Conservation (phyloP, 2,797 vertebrate species). For the Remorina albescens region DNA sequence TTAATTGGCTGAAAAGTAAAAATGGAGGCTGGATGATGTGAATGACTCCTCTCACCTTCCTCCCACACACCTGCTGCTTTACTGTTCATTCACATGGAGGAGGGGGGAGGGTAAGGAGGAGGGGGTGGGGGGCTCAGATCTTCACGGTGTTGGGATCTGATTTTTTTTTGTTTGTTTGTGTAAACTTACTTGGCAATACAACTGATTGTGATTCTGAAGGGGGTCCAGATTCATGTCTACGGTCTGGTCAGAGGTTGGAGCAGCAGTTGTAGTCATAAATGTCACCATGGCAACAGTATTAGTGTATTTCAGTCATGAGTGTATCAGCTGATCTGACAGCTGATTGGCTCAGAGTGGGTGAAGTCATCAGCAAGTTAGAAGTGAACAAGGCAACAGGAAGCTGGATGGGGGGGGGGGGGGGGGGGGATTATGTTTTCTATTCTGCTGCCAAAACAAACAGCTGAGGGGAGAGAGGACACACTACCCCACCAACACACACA, state of each 20-base stretch:
- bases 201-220: too few relatives aligned
- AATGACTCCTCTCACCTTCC: conserved; percentile 59
- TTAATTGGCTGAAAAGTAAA: conserved; percentile 48
- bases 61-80: conserved; percentile 58
- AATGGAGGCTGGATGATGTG: conserved; percentile 36
- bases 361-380: conserved; percentile 51
- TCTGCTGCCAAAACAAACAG: conserved; percentile 68
- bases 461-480: conserved; percentile 61
- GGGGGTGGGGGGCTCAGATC: too few relatives aligned
- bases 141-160: too few relatives aligned
- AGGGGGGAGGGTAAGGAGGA: too few relatives aligned
- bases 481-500: conserved; percentile 44
- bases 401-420: neutral
- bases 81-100: conserved; percentile 39
- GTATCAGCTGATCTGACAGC: conserved; percentile 43
- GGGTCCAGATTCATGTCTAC: too few relatives aligned
- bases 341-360: conserved; percentile 48
- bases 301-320: neutral
- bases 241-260: neutral
- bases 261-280: neutral
- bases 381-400: conserved; percentile 54
- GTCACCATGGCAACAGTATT: conserved; percentile 10
- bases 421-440: too few relatives aligned
- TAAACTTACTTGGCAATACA: too few relatives aligned
- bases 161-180: too few relatives aligned